phyloP scores from a whole-genome alignment of 2,113 vertebrate species.

The Oncorhynchus masou region DNA sequence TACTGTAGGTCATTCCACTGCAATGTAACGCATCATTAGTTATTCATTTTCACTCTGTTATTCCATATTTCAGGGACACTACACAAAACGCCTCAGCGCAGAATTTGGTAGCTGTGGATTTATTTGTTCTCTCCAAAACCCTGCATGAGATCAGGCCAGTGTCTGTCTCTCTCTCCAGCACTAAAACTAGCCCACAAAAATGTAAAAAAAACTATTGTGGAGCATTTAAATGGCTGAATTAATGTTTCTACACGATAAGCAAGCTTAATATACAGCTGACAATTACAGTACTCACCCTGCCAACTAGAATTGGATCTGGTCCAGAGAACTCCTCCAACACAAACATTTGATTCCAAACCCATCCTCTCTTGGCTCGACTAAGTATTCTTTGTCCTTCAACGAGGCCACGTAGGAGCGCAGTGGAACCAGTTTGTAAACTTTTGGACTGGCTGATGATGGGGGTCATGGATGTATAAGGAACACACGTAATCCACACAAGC shows the following conservation, averaged over 20 bases:
- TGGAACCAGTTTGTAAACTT: constrained; percentile 79
- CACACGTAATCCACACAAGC: constrained; percentile 93
- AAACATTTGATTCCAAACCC: constrained; percentile 99
- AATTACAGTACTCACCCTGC: constrained; percentile 90
- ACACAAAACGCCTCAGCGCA: constrained; percentile 18
- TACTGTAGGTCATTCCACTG: background rate
- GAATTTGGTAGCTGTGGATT: constrained; percentile 43
- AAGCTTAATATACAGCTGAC: constrained; percentile 77
- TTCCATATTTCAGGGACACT: constrained; percentile 33
- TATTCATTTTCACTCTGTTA: background rate
- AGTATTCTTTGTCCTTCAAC: constrained; percentile 89
- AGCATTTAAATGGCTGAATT: constrained; percentile 72
- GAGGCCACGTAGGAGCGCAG: constrained; percentile 76
- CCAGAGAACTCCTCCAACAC: constrained; percentile 99
- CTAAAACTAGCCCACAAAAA: constrained; percentile 39
- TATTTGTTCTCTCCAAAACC: constrained; percentile 38
- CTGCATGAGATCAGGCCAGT: constrained; percentile 3
- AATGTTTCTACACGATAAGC: constrained; percentile 77
- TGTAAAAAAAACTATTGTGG: constrained; percentile 21
- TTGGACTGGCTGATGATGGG: constrained; percentile 79
- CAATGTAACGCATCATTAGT: constrained; percentile 4
- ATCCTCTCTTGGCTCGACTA: constrained; percentile 96
- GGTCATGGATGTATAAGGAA: constrained; percentile 81
- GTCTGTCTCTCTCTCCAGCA: constrained; percentile 38
- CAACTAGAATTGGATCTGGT: constrained; percentile 98